These are phyloP conservation scores for Koerneria pararmatus DNA, from an alignment of 2,888 invertebrate genomes.

Conservation along the genomic window DNA sequence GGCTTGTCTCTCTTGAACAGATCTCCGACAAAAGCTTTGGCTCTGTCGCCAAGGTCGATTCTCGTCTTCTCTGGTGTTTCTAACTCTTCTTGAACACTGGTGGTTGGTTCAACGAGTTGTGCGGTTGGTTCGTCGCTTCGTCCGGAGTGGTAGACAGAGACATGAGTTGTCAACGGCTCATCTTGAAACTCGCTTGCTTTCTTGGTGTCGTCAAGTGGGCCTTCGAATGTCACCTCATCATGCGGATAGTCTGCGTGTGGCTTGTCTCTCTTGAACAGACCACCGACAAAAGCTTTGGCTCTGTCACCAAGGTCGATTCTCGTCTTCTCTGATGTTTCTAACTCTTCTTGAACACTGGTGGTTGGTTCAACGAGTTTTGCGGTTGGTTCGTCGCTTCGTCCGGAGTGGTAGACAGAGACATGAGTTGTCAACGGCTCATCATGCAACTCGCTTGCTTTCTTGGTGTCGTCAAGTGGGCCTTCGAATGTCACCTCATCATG, in stretches of 20 bases:
- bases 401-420: slow-evolving; percentile 8
- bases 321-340: slow-evolving; percentile 6
- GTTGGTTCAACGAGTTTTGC: slow-evolving; percentile 3
- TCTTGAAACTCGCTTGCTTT: neutral
- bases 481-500: neutral
- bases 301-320: slow-evolving; percentile 11
- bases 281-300: slow-evolving; percentile 10
- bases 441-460: neutral
- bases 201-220: neutral
- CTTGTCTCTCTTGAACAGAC: slow-evolving; percentile 11
- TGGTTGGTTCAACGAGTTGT: no score
- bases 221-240: neutral
- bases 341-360: neutral
- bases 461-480: neutral
- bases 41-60: no score
- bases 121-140: neutral
- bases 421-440: slow-evolving; percentile 3
- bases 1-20: no score
- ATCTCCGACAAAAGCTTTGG: no score
- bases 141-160: slow-evolving; percentile 8
- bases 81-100: no score
- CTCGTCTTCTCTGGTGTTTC: no score
- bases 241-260: slow-evolving; percentile 7
- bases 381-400: neutral
- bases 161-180: neutral